Conservation (phyloP, 2,888 invertebrate species). For the Microctonus hyperodae region DNA sequence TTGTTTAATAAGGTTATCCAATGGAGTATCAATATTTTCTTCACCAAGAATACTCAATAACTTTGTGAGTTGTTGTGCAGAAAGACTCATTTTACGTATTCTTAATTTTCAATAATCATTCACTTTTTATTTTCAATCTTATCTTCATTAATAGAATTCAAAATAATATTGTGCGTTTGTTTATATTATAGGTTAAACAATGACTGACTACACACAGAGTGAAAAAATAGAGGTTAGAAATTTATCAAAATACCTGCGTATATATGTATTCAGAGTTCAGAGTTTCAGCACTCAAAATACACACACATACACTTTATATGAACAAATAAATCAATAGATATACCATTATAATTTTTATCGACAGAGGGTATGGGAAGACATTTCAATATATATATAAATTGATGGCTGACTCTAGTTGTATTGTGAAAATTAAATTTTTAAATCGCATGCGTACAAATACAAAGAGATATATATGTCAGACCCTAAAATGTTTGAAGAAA, state of each 20-base stretch:
- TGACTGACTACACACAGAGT: not conserved
- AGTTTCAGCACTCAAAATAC: no score
- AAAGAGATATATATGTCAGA: no score
- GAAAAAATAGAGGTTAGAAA: not conserved
- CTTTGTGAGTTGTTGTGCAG: slow-evolving; percentile 51
- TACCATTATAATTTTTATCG: not conserved
- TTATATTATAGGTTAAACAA: not conserved
- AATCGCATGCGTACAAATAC: slow-evolving; percentile 17
- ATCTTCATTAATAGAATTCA: not conserved
- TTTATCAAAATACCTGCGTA: not conserved
- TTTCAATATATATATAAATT: not conserved
- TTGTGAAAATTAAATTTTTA: slow-evolving; percentile 9
- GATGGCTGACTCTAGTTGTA: not conserved
- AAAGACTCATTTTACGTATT: slow-evolving; percentile 53
- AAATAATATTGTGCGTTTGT: not conserved
- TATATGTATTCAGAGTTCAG: not conserved
- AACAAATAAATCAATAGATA: not conserved
- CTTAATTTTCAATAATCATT: not conserved
- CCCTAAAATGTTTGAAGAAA: no score
- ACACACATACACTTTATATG: no score
- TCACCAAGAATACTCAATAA: slow-evolving; percentile 57
- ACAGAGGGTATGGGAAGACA: not conserved
- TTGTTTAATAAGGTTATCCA: slow-evolving; percentile 79
- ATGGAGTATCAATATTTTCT: slow-evolving; percentile 55
- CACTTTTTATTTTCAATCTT: not conserved